Evolutionary conservation across 1,140 invertebrate genomes (phyloP).

Genomic region (Thaumetopoea pityocampa): DNA sequence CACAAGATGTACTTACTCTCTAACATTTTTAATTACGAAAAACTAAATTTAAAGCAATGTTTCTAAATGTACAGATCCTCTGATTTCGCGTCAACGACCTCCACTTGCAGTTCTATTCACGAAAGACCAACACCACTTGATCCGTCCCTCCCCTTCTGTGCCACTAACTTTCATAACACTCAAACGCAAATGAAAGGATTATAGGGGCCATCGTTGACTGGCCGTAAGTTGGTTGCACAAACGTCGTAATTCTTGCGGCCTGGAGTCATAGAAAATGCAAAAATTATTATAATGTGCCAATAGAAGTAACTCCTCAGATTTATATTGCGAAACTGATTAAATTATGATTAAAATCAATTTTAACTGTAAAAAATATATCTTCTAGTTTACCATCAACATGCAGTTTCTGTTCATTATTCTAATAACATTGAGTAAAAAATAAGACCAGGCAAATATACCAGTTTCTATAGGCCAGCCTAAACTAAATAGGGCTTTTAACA

Average conservation of each 20-base stretch:
- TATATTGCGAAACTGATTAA: conserved; percentile 2
- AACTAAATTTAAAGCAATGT: conserved; percentile 3
- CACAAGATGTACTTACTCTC: neutral
- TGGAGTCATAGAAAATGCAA: conserved; percentile 12
- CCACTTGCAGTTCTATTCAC: conserved; percentile 19
- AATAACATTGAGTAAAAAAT: too few relatives aligned
- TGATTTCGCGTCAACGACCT: conserved; percentile 20
- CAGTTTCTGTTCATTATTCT: too few relatives aligned
- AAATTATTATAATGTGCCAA: conserved; percentile 11
- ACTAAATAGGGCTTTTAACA: too few relatives aligned
- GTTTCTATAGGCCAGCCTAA: too few relatives aligned
- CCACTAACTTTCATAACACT: neutral
- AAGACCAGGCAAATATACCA: too few relatives aligned
- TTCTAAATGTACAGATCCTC: conserved; percentile 9
- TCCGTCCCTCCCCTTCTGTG: neutral
- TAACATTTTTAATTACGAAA: neutral
- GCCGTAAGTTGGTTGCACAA: neutral
- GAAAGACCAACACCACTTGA: conserved; percentile 6
- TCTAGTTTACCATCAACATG: too few relatives aligned
- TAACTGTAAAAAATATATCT: too few relatives aligned
- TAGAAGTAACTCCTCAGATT: conserved; percentile 1
- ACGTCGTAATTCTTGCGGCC: conserved; percentile 2
- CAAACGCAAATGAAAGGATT: conserved; percentile 6
- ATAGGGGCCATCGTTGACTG: conserved; percentile 3
- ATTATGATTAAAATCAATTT: too few relatives aligned